Percentiles rank a stretch among this genome's conserved stretches.
phyloP scores from a whole-genome alignment of 2,797 vertebrate species.

The Jordanella pulchra region DNA sequence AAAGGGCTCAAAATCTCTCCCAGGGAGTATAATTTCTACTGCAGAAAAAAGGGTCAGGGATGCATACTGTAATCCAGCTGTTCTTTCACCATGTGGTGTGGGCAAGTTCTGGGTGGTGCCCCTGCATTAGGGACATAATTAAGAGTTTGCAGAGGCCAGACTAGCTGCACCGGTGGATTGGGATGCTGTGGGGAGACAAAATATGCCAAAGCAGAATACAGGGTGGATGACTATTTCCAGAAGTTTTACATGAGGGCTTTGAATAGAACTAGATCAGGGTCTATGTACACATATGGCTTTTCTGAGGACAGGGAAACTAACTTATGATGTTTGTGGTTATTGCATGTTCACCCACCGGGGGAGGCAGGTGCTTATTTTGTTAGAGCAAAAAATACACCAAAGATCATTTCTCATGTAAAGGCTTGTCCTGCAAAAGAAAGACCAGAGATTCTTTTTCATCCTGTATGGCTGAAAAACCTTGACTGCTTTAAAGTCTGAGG shows the following conservation, averaged over 20 bases:
- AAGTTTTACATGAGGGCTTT: conserved; percentile 33
- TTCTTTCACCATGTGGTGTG: conserved; percentile 44
- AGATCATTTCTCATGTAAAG: neutral
- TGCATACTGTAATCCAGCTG: conserved; percentile 37
- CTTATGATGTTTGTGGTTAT: neutral
- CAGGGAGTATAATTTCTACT: conserved; percentile 5
- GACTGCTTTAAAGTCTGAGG: neutral
- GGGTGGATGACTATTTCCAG: conserved; percentile 12
- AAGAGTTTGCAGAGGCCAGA: conserved; percentile 45
- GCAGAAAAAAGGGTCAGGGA: conserved; percentile 13
- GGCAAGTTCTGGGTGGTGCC: conserved; percentile 46
- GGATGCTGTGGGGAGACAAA: conserved; percentile 22
- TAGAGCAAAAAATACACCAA: neutral
- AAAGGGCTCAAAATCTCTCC: conserved; percentile 20
- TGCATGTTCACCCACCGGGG: neutral
- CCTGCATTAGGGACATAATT: conserved; percentile 58
- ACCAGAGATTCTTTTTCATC: neutral
- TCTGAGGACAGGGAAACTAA: neutral
- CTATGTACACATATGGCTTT: conserved; percentile 19
- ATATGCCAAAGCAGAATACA: conserved; percentile 43
- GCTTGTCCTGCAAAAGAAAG: neutral
- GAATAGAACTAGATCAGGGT: conserved; percentile 39
- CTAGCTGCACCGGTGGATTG: conserved; percentile 28
- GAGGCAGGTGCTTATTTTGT: neutral
- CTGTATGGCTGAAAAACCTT: neutral